Evolutionary conservation across 2,113 vertebrate species (phyloP).

Genomic region (Callocephalon fimbriatum): DNA sequence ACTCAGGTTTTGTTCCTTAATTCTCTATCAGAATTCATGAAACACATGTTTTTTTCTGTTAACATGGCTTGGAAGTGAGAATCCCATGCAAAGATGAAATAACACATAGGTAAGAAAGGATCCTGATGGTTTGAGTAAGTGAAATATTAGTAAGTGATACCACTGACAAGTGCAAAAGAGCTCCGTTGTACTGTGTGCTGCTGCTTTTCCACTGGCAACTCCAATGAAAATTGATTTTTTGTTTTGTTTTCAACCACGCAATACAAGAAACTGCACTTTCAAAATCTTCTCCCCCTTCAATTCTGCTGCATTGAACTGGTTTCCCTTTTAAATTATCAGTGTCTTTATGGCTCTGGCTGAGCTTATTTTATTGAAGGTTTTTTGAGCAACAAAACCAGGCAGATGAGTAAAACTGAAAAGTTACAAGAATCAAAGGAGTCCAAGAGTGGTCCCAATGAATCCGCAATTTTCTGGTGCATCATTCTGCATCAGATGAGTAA

Average conservation of each 20-base stretch:
- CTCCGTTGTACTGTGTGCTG: background rate
- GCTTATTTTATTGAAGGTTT: background rate
- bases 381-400: background rate
- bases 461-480: constrained; percentile 65
- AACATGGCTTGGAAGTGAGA: background rate
- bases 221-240: background rate
- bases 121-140: background rate
- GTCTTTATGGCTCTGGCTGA: background rate
- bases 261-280: background rate
- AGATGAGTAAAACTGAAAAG: background rate
- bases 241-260: background rate
- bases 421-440: constrained; percentile 15
- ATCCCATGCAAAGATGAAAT: background rate
- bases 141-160: background rate
- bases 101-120: fast-evolving
- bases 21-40: background rate
- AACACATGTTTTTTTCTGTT: background rate
- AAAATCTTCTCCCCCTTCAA: background rate
- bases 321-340: background rate
- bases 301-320: background rate
- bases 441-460: constrained; percentile 29
- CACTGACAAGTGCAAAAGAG: background rate
- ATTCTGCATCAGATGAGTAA: constrained; percentile 52
- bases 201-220: background rate
- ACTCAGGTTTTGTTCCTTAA: background rate